These are phyloP conservation scores for Stenurella melanura DNA, from an alignment of 2,888 invertebrate species.

Conservation along the genomic window DNA sequence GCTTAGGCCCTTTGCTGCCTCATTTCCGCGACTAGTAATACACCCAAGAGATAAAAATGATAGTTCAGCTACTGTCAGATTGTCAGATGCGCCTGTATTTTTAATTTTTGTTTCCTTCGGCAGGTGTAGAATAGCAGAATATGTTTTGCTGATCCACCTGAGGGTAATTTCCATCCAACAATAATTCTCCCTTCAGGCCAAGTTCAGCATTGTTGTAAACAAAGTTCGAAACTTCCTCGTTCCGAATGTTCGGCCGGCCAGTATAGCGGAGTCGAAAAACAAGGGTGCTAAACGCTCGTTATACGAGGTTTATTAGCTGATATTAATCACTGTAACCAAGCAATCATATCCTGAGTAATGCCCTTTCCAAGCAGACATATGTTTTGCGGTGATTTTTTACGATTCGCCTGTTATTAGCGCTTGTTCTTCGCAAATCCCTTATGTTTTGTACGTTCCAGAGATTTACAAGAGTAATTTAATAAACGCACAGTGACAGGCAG, in stretches of 20 bases:
- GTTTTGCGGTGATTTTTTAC: constrained; percentile 29
- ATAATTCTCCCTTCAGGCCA: not conserved
- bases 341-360: constrained; percentile 40
- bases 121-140: not conserved
- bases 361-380: constrained; percentile 31
- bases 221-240: not conserved
- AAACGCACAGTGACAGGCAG: not conserved
- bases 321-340: constrained; percentile 49
- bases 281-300: constrained; percentile 20
- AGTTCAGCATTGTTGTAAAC: not conserved
- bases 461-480: constrained; percentile 21
- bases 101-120: not conserved
- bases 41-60: too few relatives aligned
- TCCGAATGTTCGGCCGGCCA: not conserved
- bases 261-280: constrained; percentile 23
- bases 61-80: too few relatives aligned
- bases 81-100: too few relatives aligned
- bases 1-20: too few relatives aligned
- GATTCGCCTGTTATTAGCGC: constrained; percentile 19
- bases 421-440: constrained; percentile 26
- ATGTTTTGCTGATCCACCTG: not conserved
- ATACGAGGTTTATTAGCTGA: constrained; percentile 40
- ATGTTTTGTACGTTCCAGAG: constrained; percentile 7
- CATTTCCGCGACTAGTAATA: too few relatives aligned
- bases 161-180: not conserved